phyloP scores from a whole-genome alignment of 2,113 vertebrate species.

The Oncorhynchus keta region DNA sequence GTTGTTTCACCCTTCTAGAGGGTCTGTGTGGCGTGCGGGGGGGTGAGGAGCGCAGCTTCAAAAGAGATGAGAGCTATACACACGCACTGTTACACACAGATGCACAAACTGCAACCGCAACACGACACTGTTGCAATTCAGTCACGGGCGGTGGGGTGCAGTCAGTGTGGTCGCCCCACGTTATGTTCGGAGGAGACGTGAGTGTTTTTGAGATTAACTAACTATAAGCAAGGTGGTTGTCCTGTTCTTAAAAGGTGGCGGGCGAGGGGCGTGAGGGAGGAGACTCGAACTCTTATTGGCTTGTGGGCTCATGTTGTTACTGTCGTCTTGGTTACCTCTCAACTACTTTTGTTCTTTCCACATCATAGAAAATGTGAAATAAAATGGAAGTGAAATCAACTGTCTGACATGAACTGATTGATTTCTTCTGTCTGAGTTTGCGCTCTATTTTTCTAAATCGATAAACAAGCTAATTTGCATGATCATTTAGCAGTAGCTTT shows the following conservation, averaged over 20 bases:
- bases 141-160: background rate
- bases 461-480: background rate
- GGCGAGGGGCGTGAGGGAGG: conserved; percentile 35
- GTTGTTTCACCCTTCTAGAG: too few species aligned
- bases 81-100: conserved; percentile 37
- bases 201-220: background rate
- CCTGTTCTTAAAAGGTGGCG: conserved; percentile 51
- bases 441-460: conserved; percentile 1
- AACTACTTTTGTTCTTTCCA: conserved; percentile 73
- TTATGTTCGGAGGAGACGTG: conserved; percentile 18
- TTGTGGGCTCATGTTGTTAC: conserved; percentile 50
- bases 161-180: conserved; percentile 16
- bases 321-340: conserved; percentile 73
- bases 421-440: conserved; percentile 69
- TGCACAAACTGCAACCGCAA: background rate
- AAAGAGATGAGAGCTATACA: conserved; percentile 56
- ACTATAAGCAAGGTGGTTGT: conserved; percentile 42
- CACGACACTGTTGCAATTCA: conserved; percentile 1
- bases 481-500: conserved; percentile 37
- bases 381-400: conserved; percentile 78
- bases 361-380: conserved; percentile 72
- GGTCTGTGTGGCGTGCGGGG: background rate
- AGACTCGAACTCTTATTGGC: conserved; percentile 54
- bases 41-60: conserved; percentile 46
- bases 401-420: conserved; percentile 67